A percentile compares a stretch with the other conserved stretches of the same genome.
phyloP scores from a whole-genome alignment of 2,797 vertebrate genomes.

The Zenarchopterus dispar region DNA sequence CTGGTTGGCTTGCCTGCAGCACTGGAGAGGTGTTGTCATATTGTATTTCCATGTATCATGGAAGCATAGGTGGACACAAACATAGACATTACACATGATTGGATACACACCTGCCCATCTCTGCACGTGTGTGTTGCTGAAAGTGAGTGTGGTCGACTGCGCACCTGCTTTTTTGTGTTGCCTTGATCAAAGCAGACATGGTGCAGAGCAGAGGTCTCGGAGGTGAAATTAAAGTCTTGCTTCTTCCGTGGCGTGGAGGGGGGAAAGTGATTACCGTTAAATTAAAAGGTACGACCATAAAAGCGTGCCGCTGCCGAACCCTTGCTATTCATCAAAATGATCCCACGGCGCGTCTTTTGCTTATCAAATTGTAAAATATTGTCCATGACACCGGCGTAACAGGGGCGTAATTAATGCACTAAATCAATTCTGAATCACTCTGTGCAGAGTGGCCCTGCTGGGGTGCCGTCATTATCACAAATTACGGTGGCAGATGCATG shows the following conservation, averaged over 20 bases:
- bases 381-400: conserved; percentile 76
- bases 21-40: conserved; percentile 12
- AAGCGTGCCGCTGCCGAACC: conserved; percentile 58
- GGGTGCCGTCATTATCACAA: conserved; percentile 77
- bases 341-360: conserved; percentile 72
- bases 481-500: conserved; percentile 69
- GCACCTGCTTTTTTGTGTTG: conserved; percentile 22
- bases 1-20: conserved; percentile 52
- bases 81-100: too few relatives aligned
- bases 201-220: conserved; percentile 69
- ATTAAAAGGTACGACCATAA: conserved; percentile 80
- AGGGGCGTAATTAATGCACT: conserved; percentile 78
- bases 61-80: not conserved
- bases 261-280: conserved; percentile 74
- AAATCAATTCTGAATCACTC: conserved; percentile 79
- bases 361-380: conserved; percentile 84
- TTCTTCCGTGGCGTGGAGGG: conserved; percentile 44
- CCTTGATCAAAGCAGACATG: conserved; percentile 76
- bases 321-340: conserved; percentile 75
- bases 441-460: conserved; percentile 73
- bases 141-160: conserved; percentile 13
- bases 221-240: conserved; percentile 78
- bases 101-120: not conserved
- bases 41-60: not conserved
- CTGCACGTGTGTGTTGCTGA: not conserved